Conservation (phyloP, 2,888 invertebrate species). For the Meiosimyza platycephala region DNA sequence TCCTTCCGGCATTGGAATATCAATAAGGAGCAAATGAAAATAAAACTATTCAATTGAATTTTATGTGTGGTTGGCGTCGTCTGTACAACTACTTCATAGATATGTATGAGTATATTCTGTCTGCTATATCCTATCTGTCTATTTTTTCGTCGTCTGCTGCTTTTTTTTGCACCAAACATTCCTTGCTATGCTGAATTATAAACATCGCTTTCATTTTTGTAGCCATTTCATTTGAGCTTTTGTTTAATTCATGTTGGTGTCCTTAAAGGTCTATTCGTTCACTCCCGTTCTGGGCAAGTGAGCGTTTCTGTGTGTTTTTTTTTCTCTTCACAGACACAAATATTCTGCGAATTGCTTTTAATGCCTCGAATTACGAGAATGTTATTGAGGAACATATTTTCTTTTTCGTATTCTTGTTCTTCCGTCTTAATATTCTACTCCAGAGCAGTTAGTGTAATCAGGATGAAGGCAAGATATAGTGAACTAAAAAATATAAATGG, state of each 20-base stretch:
- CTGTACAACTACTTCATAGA: no score
- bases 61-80: not conserved
- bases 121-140: no score
- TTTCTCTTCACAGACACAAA: not conserved
- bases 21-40: constrained; percentile 16
- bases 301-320: not conserved
- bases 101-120: no score
- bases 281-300: not conserved
- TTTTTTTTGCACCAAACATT: constrained; percentile 2
- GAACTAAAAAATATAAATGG: no score
- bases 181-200: not conserved
- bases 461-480: no score
- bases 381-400: constrained; percentile 16
- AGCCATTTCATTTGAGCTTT: constrained; percentile 22
- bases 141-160: not conserved
- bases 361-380: constrained; percentile 20
- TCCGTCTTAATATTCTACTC: not conserved
- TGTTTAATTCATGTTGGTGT: constrained; percentile 24
- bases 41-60: constrained; percentile 11
- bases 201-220: constrained; percentile 15
- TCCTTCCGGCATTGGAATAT: not conserved
- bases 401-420: not conserved
- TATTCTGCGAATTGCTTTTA: not conserved
- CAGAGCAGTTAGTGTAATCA: no score
- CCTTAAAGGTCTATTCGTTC: not conserved